Evolutionary conservation across 2,888 invertebrate genomes (phyloP).

Genomic region (Pheosia gnoma): DNA sequence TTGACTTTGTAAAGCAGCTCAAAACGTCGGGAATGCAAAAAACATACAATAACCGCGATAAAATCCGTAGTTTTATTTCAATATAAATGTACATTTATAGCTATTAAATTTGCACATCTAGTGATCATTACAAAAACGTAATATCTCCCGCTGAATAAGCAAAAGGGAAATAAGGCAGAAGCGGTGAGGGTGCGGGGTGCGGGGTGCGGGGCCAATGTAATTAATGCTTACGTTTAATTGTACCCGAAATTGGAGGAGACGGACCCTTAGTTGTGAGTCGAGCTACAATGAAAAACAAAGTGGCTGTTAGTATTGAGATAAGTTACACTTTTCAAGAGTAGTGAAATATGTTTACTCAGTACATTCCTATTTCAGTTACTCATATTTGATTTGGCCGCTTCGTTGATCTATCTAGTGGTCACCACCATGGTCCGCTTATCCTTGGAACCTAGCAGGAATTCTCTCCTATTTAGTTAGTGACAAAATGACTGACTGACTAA

Average conservation of each 20-base stretch:
- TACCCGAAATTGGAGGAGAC: slow-evolving; percentile 69
- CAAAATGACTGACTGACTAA: too few species aligned
- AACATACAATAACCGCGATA: too few species aligned
- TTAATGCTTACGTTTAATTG: slow-evolving; percentile 83
- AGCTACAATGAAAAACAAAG: slow-evolving; percentile 57
- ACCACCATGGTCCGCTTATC: too few species aligned
- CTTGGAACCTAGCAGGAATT: too few species aligned
- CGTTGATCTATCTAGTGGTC: too few species aligned
- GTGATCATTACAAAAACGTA: slow-evolving; percentile 30
- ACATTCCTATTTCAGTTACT: too few species aligned
- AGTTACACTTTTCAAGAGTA: slow-evolving; percentile 10
- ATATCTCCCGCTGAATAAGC: slow-evolving; percentile 75
- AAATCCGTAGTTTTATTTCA: too few species aligned
- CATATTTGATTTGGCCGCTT: too few species aligned
- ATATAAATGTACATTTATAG: too few species aligned
- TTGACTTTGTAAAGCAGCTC: too few species aligned
- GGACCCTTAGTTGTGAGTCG: slow-evolving; percentile 58
- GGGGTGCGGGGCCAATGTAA: slow-evolving; percentile 68
- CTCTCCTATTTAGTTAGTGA: too few species aligned
- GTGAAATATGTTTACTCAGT: background rate
- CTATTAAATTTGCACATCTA: slow-evolving; percentile 43
- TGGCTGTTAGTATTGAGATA: slow-evolving; percentile 39
- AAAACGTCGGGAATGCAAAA: too few species aligned
- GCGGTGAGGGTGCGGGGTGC: slow-evolving; percentile 43
- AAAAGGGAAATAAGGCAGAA: slow-evolving; percentile 78